Conservation (phyloP, 2,888 invertebrate genomes). For the Dynastes grantii region DNA sequence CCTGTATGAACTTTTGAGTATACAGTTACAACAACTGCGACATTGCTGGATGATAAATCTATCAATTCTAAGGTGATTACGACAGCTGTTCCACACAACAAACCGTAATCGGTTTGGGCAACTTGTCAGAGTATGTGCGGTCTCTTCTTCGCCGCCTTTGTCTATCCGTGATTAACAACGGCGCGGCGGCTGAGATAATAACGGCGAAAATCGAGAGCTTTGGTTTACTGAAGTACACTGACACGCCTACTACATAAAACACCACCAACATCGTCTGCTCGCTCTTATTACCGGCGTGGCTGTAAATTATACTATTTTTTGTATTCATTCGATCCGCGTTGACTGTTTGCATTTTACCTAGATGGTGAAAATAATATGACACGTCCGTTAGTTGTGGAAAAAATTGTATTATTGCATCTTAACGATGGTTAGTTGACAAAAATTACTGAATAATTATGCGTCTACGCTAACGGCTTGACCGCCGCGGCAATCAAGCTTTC, state of each 20-base stretch:
- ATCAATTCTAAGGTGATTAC: conserved; percentile 59
- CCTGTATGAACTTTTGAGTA: too few relatives aligned
- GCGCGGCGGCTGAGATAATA: conserved; percentile 32
- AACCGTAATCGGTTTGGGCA: conserved; percentile 57
- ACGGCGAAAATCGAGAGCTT: conserved; percentile 52
- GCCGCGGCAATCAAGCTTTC: not conserved
- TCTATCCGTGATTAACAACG: conserved; percentile 26
- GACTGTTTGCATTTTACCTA: not conserved
- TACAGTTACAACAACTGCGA: too few relatives aligned
- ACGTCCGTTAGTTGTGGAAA: not conserved
- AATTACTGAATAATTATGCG: not conserved
- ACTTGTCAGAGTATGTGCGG: conserved; percentile 57
- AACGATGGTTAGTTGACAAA: not conserved
- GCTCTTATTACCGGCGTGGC: not conserved
- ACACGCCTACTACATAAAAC: not conserved
- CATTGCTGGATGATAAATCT: conserved; percentile 40
- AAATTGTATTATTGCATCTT: not conserved
- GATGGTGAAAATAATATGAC: not conserved
- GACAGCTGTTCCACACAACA: conserved; percentile 51
- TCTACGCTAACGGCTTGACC: not conserved
- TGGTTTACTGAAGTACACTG: conserved; percentile 48
- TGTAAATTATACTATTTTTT: conserved; percentile 14
- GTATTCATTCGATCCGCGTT: not conserved
- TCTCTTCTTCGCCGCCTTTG: conserved; percentile 52
- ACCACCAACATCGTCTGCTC: not conserved